phyloP scores from a whole-genome alignment of 2,888 invertebrate species.

The Oligia latruncula region DNA sequence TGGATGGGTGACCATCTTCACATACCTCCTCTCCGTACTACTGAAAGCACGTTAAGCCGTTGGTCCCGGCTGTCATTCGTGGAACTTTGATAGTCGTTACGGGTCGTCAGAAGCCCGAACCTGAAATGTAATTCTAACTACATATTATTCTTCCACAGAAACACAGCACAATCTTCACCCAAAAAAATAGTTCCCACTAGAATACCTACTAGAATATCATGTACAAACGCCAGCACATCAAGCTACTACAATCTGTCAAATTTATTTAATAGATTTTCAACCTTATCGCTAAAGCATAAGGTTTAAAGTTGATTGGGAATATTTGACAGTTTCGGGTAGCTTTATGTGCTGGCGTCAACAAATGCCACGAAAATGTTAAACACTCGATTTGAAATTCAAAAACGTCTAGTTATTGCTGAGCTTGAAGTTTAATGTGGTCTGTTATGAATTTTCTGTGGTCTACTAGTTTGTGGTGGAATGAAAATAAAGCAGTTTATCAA shows the following conservation, averaged over 20 bases:
- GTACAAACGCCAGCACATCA: too few relatives aligned
- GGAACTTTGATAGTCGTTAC: too few relatives aligned
- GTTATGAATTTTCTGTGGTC: conserved; percentile 71
- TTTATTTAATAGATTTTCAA: too few relatives aligned
- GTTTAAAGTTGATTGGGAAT: too few relatives aligned
- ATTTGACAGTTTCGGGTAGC: too few relatives aligned
- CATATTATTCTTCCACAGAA: not conserved
- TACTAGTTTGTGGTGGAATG: conserved; percentile 45
- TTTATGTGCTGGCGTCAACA: conserved; percentile 15
- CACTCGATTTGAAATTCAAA: conserved; percentile 80
- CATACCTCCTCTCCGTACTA: too few relatives aligned
- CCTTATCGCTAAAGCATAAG: too few relatives aligned
- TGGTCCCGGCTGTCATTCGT: too few relatives aligned
- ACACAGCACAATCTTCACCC: not conserved
- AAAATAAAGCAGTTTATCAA: conserved; percentile 41
- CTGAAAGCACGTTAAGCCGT: too few relatives aligned
- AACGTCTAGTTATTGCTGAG: conserved; percentile 74
- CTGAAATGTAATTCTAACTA: not conserved
- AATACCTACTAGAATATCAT: not conserved
- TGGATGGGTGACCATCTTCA: too few relatives aligned
- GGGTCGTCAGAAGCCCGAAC: too few relatives aligned
- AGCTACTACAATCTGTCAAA: too few relatives aligned
- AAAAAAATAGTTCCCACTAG: conserved; percentile 13
- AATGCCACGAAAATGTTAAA: conserved; percentile 76
- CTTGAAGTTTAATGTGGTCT: conserved; percentile 71